Conservation (phyloP, 92 coral and sea anemone genomes). For the Epizoanthus illoricatus region DNA sequence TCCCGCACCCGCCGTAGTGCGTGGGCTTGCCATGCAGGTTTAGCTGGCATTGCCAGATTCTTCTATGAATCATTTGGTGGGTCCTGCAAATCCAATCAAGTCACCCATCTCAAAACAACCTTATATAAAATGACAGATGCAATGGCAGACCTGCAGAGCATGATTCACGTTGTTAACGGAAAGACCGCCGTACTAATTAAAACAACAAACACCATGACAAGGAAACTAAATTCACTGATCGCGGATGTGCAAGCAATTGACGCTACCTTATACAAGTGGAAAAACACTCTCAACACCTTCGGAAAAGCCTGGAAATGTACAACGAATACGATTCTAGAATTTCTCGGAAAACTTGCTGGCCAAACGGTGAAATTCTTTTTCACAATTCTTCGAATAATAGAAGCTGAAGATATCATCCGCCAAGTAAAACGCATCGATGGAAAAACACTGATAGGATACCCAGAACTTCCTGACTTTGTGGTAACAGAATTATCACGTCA, state of each 20-base stretch:
- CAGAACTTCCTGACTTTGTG: too few species aligned
- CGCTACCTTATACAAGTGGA: slow-evolving; percentile 27
- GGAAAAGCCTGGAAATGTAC: slow-evolving; percentile 15
- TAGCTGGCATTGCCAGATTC: slow-evolving; percentile 26
- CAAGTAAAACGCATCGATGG: slow-evolving; percentile 11
- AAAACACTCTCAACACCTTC: slow-evolving; percentile 9
- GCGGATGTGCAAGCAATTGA: slow-evolving; percentile 2
- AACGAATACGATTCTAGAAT: slow-evolving; percentile 13
- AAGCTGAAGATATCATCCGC: background rate
- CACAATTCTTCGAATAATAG: slow-evolving; percentile 2
- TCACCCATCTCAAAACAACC: slow-evolving; percentile 12
- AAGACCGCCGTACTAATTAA: slow-evolving; percentile 21
- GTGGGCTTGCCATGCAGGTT: slow-evolving; percentile 41
- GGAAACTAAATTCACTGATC: slow-evolving; percentile 25
- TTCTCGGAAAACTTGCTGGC: slow-evolving; percentile 33
- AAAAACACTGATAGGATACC: background rate
- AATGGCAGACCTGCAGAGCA: background rate
- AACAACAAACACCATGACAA: slow-evolving; percentile 19
- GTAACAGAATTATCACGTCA: too few species aligned
- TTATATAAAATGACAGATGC: slow-evolving; percentile 23
- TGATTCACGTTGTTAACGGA: slow-evolving; percentile 18
- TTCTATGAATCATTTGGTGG: slow-evolving; percentile 46
- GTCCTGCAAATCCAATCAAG: slow-evolving; percentile 21
- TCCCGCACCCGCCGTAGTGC: background rate
- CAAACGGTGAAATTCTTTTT: background rate